These are phyloP conservation scores for Coboldia fuscipes DNA, from an alignment of 1,140 invertebrate species.

Conservation along the genomic window DNA sequence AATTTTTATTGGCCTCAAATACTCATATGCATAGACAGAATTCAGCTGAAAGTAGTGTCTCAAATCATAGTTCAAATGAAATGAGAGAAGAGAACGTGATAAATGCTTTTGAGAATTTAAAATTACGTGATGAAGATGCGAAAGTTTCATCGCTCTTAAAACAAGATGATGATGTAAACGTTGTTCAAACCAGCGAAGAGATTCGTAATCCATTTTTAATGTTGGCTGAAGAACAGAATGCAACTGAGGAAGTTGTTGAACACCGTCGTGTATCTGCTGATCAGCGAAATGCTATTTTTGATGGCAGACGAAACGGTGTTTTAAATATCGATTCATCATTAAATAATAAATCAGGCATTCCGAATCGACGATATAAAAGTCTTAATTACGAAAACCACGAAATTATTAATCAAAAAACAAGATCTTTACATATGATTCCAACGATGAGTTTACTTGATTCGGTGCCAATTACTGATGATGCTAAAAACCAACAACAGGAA, in stretches of 20 bases:
- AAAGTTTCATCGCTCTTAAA: no score
- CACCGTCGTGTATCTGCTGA: constrained; percentile 15
- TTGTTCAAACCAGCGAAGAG: not conserved
- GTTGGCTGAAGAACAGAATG: not conserved
- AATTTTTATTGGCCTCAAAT: constrained; percentile 8
- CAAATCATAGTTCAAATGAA: constrained; percentile 16
- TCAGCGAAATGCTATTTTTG: constrained; percentile 13
- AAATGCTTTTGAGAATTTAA: not conserved
- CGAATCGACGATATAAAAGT: constrained; percentile 11
- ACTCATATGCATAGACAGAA: constrained; percentile 17
- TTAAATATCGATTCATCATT: constrained; percentile 7
- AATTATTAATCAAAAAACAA: constrained; percentile 10
- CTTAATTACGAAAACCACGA: constrained; percentile 20
- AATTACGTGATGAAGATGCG: not conserved
- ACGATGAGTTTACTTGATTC: no score
- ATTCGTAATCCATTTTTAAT: constrained; percentile 3
- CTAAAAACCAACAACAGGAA: constrained; percentile 6
- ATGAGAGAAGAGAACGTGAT: not conserved
- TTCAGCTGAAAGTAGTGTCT: constrained; percentile 20
- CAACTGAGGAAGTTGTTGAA: constrained; percentile 9
- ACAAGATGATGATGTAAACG: not conserved
- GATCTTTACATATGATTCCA: constrained; percentile 2
- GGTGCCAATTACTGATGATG: constrained; percentile 6
- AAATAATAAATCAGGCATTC: not conserved
- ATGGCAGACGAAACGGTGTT: constrained; percentile 18